phyloP scores from a whole-genome alignment of 2,888 invertebrate species.

The Panorpa germanica region DNA sequence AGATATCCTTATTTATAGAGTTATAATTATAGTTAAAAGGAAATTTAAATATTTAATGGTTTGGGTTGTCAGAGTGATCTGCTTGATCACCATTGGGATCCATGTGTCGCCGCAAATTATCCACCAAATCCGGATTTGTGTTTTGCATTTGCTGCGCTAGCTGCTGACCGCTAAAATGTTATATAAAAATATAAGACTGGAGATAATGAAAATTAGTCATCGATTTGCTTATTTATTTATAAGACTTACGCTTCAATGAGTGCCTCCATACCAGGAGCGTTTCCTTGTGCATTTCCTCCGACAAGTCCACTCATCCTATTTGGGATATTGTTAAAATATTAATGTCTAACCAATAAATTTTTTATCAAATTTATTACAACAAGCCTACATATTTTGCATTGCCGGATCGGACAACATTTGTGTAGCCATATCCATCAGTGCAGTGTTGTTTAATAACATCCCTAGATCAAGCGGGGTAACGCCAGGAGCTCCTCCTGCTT shows the following conservation, averaged over 20 bases:
- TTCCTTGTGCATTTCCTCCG: neutral
- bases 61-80: too few relatives aligned
- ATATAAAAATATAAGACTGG: too few relatives aligned
- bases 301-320: neutral
- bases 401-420: conserved; percentile 71
- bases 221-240: too few relatives aligned
- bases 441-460: conserved; percentile 59
- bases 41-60: too few relatives aligned
- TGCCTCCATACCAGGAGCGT: too few relatives aligned
- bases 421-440: conserved; percentile 66
- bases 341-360: neutral
- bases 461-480: conserved; percentile 43
- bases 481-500: too few relatives aligned
- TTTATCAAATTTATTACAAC: neutral
- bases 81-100: too few relatives aligned
- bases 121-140: conserved; percentile 66
- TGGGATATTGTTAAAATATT: neutral
- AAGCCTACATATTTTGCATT: conserved; percentile 46
- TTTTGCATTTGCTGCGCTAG: conserved; percentile 67
- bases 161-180: conserved; percentile 47
- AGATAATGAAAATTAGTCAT: neutral
- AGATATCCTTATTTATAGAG: too few relatives aligned
- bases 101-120: conserved; percentile 47
- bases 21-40: too few relatives aligned
- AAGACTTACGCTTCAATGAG: too few relatives aligned